Evolutionary conservation across 2,797 vertebrate genomes (phyloP).

Genomic region (Anabas testudineus): DNA sequence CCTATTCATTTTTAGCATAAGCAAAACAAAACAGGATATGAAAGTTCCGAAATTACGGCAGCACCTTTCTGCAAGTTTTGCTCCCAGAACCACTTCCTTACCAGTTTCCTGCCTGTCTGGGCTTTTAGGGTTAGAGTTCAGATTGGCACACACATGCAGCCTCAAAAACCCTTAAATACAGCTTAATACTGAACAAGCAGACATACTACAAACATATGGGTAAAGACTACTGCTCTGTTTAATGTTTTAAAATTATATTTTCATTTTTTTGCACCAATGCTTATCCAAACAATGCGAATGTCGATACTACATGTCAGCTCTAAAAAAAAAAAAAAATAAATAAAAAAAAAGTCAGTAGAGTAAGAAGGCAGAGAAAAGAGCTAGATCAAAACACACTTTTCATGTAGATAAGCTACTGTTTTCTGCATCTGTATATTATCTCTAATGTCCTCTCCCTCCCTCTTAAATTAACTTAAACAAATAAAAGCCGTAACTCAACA

Average conservation of each 20-base stretch:
- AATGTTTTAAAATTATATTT: neutral
- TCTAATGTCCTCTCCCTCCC: constrained; percentile 18
- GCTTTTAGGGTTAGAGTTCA: constrained; percentile 76
- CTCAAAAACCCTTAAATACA: constrained; percentile 28
- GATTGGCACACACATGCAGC: constrained; percentile 25
- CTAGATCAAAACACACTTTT: constrained; percentile 28
- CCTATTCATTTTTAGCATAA: constrained; percentile 8
- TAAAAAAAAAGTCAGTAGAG: constrained; percentile 10
- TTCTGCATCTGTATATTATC: constrained; percentile 21
- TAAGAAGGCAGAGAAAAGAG: neutral
- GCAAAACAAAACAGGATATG: constrained; percentile 70
- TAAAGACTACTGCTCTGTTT: constrained; percentile 15
- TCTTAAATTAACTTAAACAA: constrained; percentile 45
- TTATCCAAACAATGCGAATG: constrained; percentile 11
- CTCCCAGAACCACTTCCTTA: constrained; percentile 77
- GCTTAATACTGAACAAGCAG: constrained; percentile 6
- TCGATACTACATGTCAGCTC: constrained; percentile 13
- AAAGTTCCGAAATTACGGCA: constrained; percentile 62
- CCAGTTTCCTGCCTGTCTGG: constrained; percentile 80
- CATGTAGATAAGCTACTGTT: constrained; percentile 8
- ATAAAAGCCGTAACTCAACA: constrained; percentile 34
- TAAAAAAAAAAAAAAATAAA: constrained; percentile 29
- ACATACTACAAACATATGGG: neutral
- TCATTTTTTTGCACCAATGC: constrained; percentile 3
- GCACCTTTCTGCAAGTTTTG: constrained; percentile 58